Evolutionary conservation across 2,797 vertebrate genomes (phyloP).

Genomic region (Falco rusticolus): DNA sequence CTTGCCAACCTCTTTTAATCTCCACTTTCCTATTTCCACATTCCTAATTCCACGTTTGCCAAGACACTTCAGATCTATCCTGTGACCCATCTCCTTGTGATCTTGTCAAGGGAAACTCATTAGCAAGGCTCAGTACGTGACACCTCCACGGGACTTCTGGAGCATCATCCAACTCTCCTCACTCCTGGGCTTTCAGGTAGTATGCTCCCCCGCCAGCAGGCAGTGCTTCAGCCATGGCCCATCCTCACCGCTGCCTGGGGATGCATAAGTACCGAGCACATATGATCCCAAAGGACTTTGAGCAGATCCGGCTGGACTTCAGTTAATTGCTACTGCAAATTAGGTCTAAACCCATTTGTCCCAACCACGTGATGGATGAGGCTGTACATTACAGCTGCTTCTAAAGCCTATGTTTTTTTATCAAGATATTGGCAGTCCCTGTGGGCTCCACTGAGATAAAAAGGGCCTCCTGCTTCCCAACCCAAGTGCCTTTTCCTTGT

Average conservation of each 20-base stretch:
- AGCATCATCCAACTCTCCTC: neutral
- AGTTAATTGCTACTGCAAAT: constrained; percentile 27
- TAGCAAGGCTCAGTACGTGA: neutral
- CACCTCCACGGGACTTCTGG: neutral
- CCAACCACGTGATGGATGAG: neutral
- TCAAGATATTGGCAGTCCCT: constrained; percentile 53
- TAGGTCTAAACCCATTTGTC: constrained; percentile 33
- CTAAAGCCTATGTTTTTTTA: constrained; percentile 17
- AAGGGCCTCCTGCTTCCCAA: constrained; percentile 31
- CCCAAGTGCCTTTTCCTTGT: neutral
- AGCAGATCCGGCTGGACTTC: neutral
- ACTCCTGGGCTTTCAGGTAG: neutral
- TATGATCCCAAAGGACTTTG: rapidly evolving
- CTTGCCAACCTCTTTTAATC: neutral
- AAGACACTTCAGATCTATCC: neutral
- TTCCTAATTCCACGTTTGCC: neutral
- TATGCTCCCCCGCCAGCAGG: neutral
- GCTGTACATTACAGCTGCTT: neutral
- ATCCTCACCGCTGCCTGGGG: neutral
- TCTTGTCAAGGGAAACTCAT: neutral
- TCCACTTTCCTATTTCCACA: neutral
- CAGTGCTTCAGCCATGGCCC: neutral
- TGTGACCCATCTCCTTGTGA: neutral
- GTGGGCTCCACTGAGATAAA: neutral
- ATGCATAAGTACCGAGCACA: rapidly evolving